A percentile compares a stretch with the other conserved stretches of the same genome.
phyloP scores from a whole-genome alignment of 2,113 vertebrate species.

The Caloenas nicobarica region DNA sequence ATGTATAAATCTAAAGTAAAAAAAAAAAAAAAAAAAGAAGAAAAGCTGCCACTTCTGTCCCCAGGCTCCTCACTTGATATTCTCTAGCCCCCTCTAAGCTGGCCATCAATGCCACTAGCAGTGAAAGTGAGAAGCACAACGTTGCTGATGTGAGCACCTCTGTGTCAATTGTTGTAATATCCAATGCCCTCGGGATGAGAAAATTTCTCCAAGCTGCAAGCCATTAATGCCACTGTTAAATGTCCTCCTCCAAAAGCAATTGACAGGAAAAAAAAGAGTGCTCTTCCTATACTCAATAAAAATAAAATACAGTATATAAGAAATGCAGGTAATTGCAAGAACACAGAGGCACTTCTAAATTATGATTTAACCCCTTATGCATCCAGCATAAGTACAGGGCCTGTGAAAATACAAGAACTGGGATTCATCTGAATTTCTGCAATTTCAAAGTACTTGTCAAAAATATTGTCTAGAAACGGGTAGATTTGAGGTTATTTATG shows the following conservation, averaged over 20 bases:
- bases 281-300: background rate
- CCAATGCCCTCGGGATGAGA: background rate
- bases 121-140: slow-evolving; percentile 6
- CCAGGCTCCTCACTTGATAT: background rate
- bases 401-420: background rate
- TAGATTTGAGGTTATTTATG: background rate
- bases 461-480: background rate
- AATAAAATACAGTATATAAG: background rate
- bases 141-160: slow-evolving; percentile 21
- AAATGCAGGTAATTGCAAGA: background rate
- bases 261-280: background rate
- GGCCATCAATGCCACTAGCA: slow-evolving; percentile 35
- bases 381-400: background rate
- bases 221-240: slow-evolving; percentile 24
- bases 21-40: background rate
- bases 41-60: background rate
- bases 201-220: slow-evolving; percentile 42
- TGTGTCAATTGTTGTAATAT: slow-evolving; percentile 10
- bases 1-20: background rate
- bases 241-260: slow-evolving; percentile 1
- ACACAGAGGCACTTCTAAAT: background rate
- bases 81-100: slow-evolving; percentile 4
- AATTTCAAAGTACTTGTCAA: background rate
- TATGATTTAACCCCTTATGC: background rate
- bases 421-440: background rate